Percentiles rank a stretch among this genome's conserved stretches.
These are phyloP conservation scores for Forpus xanthops DNA, from an alignment of 2,797 vertebrate genomes.

Conservation along the genomic window DNA sequence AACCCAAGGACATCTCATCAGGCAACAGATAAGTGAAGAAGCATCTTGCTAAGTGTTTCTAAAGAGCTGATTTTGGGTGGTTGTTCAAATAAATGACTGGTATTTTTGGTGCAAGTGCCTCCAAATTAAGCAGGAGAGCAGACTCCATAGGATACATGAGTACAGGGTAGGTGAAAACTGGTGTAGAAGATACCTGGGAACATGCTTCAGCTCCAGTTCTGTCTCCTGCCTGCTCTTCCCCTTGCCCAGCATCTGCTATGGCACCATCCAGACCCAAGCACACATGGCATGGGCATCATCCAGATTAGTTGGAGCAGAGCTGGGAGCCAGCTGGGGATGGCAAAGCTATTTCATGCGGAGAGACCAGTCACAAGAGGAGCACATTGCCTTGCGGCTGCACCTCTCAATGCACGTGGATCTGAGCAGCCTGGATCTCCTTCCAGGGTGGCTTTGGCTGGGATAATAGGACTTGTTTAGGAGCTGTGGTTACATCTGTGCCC, in stretches of 20 bases:
- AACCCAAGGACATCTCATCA: neutral
- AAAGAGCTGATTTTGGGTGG: neutral
- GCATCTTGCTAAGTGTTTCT: neutral
- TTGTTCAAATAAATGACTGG: neutral
- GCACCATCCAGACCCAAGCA: neutral
- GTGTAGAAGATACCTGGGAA: neutral
- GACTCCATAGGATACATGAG: accelerated
- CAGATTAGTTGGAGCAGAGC: neutral
- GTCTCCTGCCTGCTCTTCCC: neutral
- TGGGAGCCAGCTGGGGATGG: neutral
- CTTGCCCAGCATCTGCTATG: neutral
- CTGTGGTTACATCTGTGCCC: neutral
- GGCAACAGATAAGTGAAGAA: neutral
- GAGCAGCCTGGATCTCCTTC: neutral
- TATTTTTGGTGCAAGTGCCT: neutral
- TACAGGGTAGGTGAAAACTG: neutral
- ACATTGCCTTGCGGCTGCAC: accelerated
- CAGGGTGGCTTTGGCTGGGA: neutral
- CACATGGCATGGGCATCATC: neutral
- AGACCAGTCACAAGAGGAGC: neutral
- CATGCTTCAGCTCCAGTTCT: accelerated
- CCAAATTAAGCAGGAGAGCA: neutral
- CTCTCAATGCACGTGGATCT: accelerated
- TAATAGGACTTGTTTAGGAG: accelerated
- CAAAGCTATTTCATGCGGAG: neutral